Evolutionary conservation across 2,797 vertebrate genomes (phyloP).

Genomic region (Chromis chromis): DNA sequence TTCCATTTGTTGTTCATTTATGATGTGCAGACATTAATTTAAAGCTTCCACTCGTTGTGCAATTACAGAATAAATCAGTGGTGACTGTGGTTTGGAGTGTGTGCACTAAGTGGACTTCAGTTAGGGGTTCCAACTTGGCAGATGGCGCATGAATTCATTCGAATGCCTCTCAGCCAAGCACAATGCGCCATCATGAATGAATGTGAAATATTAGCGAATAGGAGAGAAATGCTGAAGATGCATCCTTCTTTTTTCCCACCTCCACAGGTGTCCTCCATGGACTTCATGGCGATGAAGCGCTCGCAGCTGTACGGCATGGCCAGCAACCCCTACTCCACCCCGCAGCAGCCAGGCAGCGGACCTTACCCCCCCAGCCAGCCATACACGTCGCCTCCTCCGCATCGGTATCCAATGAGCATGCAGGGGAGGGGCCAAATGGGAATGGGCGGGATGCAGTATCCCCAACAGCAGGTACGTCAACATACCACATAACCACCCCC

Average conservation of each 20-base stretch:
- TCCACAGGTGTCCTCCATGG: constrained; percentile 91
- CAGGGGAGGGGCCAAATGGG: constrained; percentile 90
- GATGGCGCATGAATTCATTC: constrained; percentile 38
- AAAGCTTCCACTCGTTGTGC: constrained; percentile 60
- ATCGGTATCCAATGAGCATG: constrained; percentile 92
- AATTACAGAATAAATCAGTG: constrained; percentile 66
- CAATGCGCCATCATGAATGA: constrained; percentile 8
- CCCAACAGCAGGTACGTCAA: constrained; percentile 91
- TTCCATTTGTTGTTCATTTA: constrained; percentile 68
- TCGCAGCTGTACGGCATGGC: constrained; percentile 93
- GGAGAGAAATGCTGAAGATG: not conserved
- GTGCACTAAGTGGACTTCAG: constrained; percentile 57
- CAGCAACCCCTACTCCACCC: constrained; percentile 89
- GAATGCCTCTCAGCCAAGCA: constrained; percentile 36
- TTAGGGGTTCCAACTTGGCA: constrained; percentile 61
- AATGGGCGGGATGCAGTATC: constrained; percentile 92
- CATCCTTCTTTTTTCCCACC: constrained; percentile 9
- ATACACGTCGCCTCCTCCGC: constrained; percentile 90
- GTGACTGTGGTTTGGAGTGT: constrained; percentile 51
- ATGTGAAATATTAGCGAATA: constrained; percentile 4
- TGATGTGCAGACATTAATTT: constrained; percentile 67
- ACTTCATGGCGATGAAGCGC: constrained; percentile 96
- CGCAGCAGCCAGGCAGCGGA: constrained; percentile 83
- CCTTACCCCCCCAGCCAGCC: constrained; percentile 89
- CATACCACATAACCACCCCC: not conserved